Base-by-base conservation (phyloP, 1,140 invertebrate genomes). In the Phthorimaea operculella region DNA sequence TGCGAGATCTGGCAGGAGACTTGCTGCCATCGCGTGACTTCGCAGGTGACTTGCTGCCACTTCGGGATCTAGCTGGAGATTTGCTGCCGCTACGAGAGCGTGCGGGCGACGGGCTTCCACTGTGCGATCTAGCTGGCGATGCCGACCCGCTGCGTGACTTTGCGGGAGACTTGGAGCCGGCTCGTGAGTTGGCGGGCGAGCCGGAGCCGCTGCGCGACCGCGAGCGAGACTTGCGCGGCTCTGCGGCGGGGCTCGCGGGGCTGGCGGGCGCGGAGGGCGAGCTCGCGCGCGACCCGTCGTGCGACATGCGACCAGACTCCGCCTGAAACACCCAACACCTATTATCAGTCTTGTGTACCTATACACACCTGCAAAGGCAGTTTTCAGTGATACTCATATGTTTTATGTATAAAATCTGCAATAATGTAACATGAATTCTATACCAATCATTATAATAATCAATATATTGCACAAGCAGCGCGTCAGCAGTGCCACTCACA, bases 221-320 rank as follows among this genome's bases (percentile, higher is more conserved):
- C 14, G 58, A 55, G 7, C 52, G 47, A 47, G 16, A 39, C 39
- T 44, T 44, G 54, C 11, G 11, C 18, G 17, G 48, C 10, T n/a
- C 48, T 18, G 18, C 39, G 11, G 14, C 3, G 39, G 11, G 21
- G 21, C 21, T 28, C 2, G 21, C 21, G n/a, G 57, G 58, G 10
- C 59, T 58, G 18, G 62, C 67, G 11, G 60, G 42, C 12, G 69
- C 66, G 1, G 68, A 74, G 15, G 55, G 36, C 33, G 59, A 51
- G 57, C 62, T 57, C 5, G 54, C 54, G 5, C 15, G 36, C 1
- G 62, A 59, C 12, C n/a, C 44, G 3, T n/a, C 44, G 12, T n/a
- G 12, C 8, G 44, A 47, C 44, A 47, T 16, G n/a, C 16, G n/a
- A 1, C 16, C 44, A 3, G 44, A 47, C 44, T 15, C 44, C 44